These are phyloP conservation scores for Halisarca cf. caerulea DNA, from an alignment of 37 sponge, comb jelly and placozoan species.

Conservation along the genomic window DNA sequence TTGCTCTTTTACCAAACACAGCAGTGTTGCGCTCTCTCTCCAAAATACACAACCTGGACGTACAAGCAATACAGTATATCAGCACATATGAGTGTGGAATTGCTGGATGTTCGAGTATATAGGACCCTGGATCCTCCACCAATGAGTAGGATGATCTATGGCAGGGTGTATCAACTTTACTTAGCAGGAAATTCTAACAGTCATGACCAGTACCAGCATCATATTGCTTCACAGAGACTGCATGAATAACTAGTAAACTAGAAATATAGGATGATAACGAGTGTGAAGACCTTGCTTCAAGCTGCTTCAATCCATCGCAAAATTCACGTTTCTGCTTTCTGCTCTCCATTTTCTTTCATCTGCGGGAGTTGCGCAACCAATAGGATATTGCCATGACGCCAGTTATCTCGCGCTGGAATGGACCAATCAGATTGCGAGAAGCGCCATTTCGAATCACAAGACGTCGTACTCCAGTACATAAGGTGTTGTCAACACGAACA, in stretches of 20 bases:
- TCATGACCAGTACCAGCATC: no score
- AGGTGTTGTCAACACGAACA: no score
- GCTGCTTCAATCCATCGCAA: conserved; percentile 7
- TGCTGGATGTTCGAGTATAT: no score
- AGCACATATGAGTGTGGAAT: not conserved
- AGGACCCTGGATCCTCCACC: no score
- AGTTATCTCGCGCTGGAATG: not conserved
- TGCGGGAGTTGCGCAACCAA: not conserved
- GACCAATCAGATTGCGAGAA: not conserved
- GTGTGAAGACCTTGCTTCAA: conserved; percentile 20
- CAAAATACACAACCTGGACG: conserved; percentile 44
- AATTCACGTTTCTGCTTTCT: conserved; percentile 21
- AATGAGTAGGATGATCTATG: no score
- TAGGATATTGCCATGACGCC: no score
- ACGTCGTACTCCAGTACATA: no score
- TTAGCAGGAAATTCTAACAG: no score
- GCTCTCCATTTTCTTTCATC: not conserved
- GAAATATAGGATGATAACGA: no score
- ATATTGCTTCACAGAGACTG: no score
- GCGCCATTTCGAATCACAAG: not conserved
- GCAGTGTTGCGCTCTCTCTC: conserved; percentile 55
- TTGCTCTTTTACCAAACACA: conserved; percentile 48
- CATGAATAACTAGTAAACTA: no score
- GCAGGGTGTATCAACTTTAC: no score
- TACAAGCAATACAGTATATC: not conserved